Evolutionary conservation across 2,797 vertebrate species (phyloP), one percentile per base, ranked within the genome.

Genomic region (Hephaestus fuliginosus): DNA sequence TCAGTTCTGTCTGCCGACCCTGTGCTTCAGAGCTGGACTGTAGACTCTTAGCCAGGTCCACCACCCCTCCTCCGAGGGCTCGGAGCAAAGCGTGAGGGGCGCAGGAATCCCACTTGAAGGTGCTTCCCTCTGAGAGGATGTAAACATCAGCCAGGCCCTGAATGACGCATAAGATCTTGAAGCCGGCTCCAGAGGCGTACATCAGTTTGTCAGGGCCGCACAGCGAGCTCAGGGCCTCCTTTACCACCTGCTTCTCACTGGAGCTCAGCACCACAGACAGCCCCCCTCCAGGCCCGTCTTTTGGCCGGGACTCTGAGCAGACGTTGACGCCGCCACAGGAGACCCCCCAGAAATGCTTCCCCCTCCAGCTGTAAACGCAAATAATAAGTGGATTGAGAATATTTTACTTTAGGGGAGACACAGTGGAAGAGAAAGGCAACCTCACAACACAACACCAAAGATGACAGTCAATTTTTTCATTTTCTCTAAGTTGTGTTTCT

Each of bases 21-120:
- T 77, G 78, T 2, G 78, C 82, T 5, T 81, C 88, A 43, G 70
- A 64, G 48, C 48, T 41, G 33, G 80, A 79, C 70, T 84, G 83
- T 28, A 97, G 83, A 78, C 90, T 93, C 86, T 88, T 81, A 0
- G 82, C 90, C 51, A 97, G 92, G 92, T 97, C 96, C 8, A 93
- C 94, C 39, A 97, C 91, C 0, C 97, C 97, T 0, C 97, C 97
- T 0, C 97, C 96, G 8, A 98, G 94, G 46, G 97, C 96, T 67
- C 93, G 92, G 53, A 98, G 95, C 44, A 98, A 88, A 41, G 96
- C 97, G 2, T 97, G 97, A 5, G 96, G 95, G 5, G 96, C 97
- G 5, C 97, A 98, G 0, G 96, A 96, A 93, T 98, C 97, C 97
- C 97, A 98, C 81, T 97, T 98, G 62, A 95, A 98, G 4, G 97